Conservation (phyloP, 2,797 vertebrate genomes). For the Sparidentex hasta region DNA sequence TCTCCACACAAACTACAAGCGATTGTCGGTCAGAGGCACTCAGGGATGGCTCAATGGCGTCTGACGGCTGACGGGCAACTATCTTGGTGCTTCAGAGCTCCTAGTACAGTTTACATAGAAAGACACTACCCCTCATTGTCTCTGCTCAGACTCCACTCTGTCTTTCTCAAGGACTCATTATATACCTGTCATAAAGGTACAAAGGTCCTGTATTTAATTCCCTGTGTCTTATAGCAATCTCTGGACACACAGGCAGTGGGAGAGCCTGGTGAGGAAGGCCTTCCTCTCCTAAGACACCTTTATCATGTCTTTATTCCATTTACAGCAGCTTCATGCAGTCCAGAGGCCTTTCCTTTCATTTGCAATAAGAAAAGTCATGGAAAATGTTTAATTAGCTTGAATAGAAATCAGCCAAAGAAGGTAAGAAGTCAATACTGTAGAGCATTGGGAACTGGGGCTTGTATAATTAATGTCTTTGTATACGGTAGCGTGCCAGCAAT, state of each 20-base stretch:
- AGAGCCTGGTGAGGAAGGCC: neutral
- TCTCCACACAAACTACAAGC: neutral
- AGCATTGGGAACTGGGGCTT: conserved; percentile 38
- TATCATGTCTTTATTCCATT: conserved; percentile 45
- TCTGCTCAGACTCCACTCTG: neutral
- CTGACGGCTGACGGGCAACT: neutral
- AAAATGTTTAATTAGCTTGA: conserved; percentile 53
- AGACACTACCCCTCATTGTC: conserved; percentile 9
- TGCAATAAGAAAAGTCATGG: conserved; percentile 39
- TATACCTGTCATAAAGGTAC: conserved; percentile 37
- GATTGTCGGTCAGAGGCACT: neutral
- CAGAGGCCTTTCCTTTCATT: conserved; percentile 34
- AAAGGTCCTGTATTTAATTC: conserved; percentile 9
- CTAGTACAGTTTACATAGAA: neutral
- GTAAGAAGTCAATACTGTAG: conserved; percentile 59
- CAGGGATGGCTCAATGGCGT: neutral
- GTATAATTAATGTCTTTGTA: conserved; percentile 68
- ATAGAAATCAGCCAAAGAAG: conserved; percentile 51
- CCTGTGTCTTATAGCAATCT: conserved; percentile 18
- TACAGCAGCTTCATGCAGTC: conserved; percentile 38
- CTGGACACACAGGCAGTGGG: conserved; percentile 14
- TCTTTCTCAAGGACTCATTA: conserved; percentile 24
- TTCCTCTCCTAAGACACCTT: conserved; percentile 33
- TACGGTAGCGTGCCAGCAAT: conserved; percentile 58
- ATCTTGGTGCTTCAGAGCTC: neutral